Evolutionary conservation across 2,797 vertebrate genomes (phyloP).

Genomic region (Hippoglossus hippoglossus): DNA sequence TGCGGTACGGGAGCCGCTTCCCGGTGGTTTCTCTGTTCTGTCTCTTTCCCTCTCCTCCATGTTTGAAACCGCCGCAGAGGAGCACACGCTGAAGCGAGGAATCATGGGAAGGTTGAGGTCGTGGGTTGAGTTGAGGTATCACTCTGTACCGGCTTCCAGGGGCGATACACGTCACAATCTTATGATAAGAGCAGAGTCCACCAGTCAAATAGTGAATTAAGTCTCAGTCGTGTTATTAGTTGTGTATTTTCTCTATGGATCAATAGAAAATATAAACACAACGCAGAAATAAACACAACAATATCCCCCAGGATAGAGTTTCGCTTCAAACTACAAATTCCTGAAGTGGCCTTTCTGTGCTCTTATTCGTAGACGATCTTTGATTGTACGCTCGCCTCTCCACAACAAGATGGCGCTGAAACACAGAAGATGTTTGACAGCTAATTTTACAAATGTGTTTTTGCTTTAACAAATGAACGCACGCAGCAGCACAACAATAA

Average conservation of each 20-base stretch:
- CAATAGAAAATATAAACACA: background rate
- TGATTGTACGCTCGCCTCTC: background rate
- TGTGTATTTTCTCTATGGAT: fast-evolving
- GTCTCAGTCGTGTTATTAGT: fast-evolving
- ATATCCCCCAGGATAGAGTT: background rate
- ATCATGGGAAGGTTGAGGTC: constrained; percentile 33
- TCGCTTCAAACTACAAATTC: background rate
- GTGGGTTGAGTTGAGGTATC: background rate
- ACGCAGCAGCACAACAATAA: fast-evolving
- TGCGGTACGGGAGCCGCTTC: constrained; percentile 12
- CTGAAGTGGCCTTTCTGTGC: background rate
- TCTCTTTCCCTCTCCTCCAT: constrained; percentile 87
- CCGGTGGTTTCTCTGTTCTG: background rate
- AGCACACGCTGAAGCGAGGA: constrained; percentile 13
- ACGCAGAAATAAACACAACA: background rate
- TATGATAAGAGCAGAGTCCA: background rate
- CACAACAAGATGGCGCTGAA: constrained; percentile 36
- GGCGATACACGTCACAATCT: background rate
- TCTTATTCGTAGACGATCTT: constrained; percentile 13
- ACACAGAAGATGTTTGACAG: background rate
- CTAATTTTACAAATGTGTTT: fast-evolving
- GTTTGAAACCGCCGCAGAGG: constrained; percentile 81
- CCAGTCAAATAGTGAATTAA: fast-evolving
- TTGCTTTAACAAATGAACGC: fast-evolving
- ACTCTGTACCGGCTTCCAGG: constrained; percentile 11